Evolutionary conservation across 64 coral and sea anemone species (phyloP), one percentile per base, ranked within the genome.

Genomic region (Acropora tenuis): DNA sequence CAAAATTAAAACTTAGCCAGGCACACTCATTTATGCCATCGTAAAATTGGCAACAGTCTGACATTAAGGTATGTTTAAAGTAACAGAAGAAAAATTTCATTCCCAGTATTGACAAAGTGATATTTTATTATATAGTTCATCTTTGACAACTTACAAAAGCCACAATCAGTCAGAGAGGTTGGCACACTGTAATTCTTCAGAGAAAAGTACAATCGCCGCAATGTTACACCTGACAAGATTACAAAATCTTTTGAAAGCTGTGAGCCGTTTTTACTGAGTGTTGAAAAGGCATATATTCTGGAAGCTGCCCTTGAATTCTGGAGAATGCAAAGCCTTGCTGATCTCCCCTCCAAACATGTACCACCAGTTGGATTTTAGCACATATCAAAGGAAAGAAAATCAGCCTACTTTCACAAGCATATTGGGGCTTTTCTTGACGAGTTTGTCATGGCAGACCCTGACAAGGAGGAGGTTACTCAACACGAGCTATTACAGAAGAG

Each of bases 301-400:
- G 88, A 90, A 72, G 89, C 88, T 61, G 75, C 66, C 40, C 57
- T 95, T 12, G 89, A 95, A 45, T 95, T 88, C 80, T 95, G 44
- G 47, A 74, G 89, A 18, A 88, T 91, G 93, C 43, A 78, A 5
- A 45, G 19, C 12, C 41, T 80, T 16, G 69, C 91, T 73, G 77
- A 30, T 47, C 72, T 47, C 16, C 88, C 82, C 41, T 74, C 93
- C 16, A 87, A 74, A 86, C 78, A 91, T 74, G 76, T 44, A 17
- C 83, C 91, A 69, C 84, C 83, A 73, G n/a, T 5, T 52, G 82
- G 75, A 18, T 71, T 89, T 10, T 19, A 78, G 10, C 87, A 94
- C 66, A 10, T 49, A 18, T 41, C 80, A 77, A 85, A 77, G 7
- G 47, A 40, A 43, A 80, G 44, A 52, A 90, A 94, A 50, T 71